Evolutionary conservation across 2,113 vertebrate genomes (phyloP), one percentile per base, ranked within the genome.

Genomic region (Romanogobio albipinnatus): DNA sequence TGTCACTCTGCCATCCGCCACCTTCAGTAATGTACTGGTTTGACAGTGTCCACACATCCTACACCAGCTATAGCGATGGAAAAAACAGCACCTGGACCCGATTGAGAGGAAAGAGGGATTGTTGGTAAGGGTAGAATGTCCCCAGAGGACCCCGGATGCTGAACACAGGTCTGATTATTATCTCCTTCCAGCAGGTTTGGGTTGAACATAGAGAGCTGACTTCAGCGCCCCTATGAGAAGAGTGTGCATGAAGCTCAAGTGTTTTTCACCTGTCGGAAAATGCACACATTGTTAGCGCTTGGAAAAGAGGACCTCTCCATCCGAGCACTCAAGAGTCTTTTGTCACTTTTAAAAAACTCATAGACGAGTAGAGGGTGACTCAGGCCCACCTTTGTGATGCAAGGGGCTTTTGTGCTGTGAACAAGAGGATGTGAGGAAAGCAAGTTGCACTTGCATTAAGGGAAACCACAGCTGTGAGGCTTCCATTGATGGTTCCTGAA

Each of bases 291-390:
- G 79, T 81, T 51, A 68, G 19, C 4, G 8, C 9, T 39, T 8
- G 17, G 11, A 70, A 33, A 22, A 81, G 24, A 29, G 24, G 24
- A 43, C 36, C 19, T 22, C 6, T 59, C 33, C 56, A 61, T 43
- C 53, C 9, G 15, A 59, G 75, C 56, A 47, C 58, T 80, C 9
- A 56, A 10, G 43, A 62, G 56, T 61, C 78, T 49, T 81, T 81
- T 81, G 62, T 81, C 29, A 47, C 79, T 70, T 70, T 81, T 47
- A 66, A 51, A 81, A 51, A 47, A 81, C 29, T 81, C 79, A 81
- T 70, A 53, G 62, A 81, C 9, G 15, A 33, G 79, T 33, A 81
- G 61, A n/a, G 45, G 45, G 45, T 68, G 79, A 70, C 79, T 81
- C 79, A 68, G 62, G 43, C 53, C 17, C 24, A n/a, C 47, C 29